Evolutionary conservation across 2,888 invertebrate genomes (phyloP), one percentile per base, ranked within the genome.

Genomic region (Stenotaenia linearis): DNA sequence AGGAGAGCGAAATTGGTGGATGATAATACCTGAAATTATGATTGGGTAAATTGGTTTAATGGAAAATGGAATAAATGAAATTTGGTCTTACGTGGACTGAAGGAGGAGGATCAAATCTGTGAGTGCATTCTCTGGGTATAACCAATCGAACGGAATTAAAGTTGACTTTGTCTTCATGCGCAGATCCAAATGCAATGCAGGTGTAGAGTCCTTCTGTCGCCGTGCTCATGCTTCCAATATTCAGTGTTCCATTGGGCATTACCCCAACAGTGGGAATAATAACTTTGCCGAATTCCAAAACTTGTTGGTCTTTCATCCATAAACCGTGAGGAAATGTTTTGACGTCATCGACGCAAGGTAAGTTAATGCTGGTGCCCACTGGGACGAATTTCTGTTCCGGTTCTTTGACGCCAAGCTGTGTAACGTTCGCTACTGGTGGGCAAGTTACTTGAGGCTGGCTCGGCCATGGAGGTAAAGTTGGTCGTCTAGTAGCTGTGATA

Each of bases 241-340:
- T 23, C 3, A 78, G 32, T 7, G 78, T 78, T 9, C 78, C 78
- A 18, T 78, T 78, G 15, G 1, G 30, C 6, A 18, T 15, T 7
- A 78, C 32, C 1, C 32, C 1, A 0, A 78, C 61, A 1, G 28
- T 18, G 6, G 78, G 78, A 28, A 78, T 78, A 7, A 0, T 78
- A n/a, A 40, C 10, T 18, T 56, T 78, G 21, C 23, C 37, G 1
- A 28, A 23, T 18, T 61, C 32, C 56, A 78, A 21, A 7, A 78
- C 30, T 28, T 61, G 23, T 32, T 78, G 78, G n/a, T 78, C 78
- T 23, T 61, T 78, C 61, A 61, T 78, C 78, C 78, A 78, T 18
- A 75, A 37, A 7, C 35, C 35, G 12, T 75, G 32, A 5, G 76
- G 76, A 18, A 21, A 75, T 15, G 10, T 15, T 7, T 37, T 28